phyloP scores from a whole-genome alignment of 2,113 vertebrate species.

The Dolichotis patagonum region DNA sequence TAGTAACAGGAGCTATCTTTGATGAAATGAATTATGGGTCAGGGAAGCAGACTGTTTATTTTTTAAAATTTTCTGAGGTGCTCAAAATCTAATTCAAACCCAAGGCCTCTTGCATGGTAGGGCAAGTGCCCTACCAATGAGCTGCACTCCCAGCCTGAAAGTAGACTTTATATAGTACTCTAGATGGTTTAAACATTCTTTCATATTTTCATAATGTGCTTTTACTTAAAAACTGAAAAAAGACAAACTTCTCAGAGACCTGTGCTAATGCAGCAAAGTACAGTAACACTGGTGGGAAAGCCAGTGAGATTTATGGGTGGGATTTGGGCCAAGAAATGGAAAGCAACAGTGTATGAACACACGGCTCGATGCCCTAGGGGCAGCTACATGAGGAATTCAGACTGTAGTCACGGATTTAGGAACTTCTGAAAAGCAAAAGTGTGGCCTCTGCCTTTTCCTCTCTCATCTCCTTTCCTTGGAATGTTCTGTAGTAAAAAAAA shows the following conservation, averaged over 20 bases:
- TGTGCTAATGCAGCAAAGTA: not conserved
- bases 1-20: not conserved
- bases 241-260: not conserved
- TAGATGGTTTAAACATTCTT: slow-evolving; percentile 42
- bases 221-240: slow-evolving; percentile 38
- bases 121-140: not conserved
- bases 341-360: fast-evolving
- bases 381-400: fast-evolving
- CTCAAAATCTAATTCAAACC: not conserved
- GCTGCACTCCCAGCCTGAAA: not conserved
- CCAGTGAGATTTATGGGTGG: fast-evolving
- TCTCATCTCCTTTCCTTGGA: not conserved
- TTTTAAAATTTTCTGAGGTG: not conserved
- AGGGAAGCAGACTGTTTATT: not conserved
- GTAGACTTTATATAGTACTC: not conserved
- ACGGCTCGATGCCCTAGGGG: fast-evolving
- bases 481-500: not conserved
- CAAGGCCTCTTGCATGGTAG: not conserved
- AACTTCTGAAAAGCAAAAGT: not conserved
- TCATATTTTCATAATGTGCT: not conserved
- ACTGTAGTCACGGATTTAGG: not conserved
- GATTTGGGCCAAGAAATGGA: not conserved
- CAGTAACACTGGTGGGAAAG: not conserved
- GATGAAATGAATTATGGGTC: slow-evolving; percentile 3
- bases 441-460: not conserved